Evolutionary conservation across 2,888 invertebrate species (phyloP), one percentile per base, ranked within the genome.

Genomic region (Eustalomyia histrio): DNA sequence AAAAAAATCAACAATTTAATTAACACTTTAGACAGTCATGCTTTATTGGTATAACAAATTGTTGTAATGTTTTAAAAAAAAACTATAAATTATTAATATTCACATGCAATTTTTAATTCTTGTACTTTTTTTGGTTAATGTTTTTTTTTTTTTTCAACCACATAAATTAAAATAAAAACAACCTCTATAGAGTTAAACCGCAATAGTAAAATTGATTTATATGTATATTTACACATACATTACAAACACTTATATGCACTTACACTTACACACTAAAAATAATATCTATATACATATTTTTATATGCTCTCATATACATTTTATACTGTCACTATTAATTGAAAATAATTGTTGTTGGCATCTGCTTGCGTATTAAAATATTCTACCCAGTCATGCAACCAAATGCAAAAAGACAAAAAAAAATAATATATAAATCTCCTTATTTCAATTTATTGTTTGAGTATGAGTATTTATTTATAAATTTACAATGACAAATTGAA

Each of bases 301-400:
- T 29, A 29, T 29, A 29, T 29, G 3, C 29, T 29, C 47, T 21
- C 61, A 43, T 14, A 18, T 17, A 18, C 17, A 67, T 12, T 43
- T 43, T 14, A 47, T 14, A 67, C 76, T 76, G 73, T 73, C 76
- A 67, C 69, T 58, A 71, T 75, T 81, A 81, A 81, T 81, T 78
- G 74, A 71, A 75, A 81, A 78, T 81, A 81, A 78, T 81, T 81
- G 74, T 81, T 81, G 74, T 58, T 71, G 60, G 72, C 72, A 73
- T 79, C 33, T 79, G 78, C 43, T 47, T 12, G 43, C 43, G n/a
- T 47, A 39, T 47, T 47, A 47, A n/a, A 47, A 47, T 47, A 47
- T 16, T 58, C 9, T 33, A 65, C 8, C 39, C 24, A 47, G 43
- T 47, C 43, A 47, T 47, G 5, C 14, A 47, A 47, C 14, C 6